Evolutionary conservation across 2,797 vertebrate genomes (phyloP).

Genomic region (Chaetophractus vellerosus): DNA sequence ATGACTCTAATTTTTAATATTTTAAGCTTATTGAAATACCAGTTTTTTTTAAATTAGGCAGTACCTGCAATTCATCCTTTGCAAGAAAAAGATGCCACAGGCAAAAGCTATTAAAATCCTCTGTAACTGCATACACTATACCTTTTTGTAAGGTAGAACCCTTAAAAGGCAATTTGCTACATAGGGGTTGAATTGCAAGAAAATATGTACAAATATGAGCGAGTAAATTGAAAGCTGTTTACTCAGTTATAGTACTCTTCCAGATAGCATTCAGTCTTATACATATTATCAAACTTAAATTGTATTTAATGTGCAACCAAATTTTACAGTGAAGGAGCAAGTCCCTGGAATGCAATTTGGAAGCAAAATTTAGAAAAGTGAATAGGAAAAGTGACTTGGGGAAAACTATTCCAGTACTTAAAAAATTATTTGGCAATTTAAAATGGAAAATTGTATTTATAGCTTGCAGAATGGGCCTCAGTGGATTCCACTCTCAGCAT

Average conservation of each 20-base stretch:
- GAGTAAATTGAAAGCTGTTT: conserved; percentile 48
- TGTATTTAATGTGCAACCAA: background rate
- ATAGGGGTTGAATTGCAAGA: conserved; percentile 45
- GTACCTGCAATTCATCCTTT: conserved; percentile 37
- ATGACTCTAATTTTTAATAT: background rate
- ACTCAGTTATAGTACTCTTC: background rate
- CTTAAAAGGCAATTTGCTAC: conserved; percentile 64
- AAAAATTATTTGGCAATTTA: conserved; percentile 9
- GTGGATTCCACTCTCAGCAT: conserved; percentile 17
- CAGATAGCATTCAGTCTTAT: background rate
- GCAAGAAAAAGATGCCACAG: conserved; percentile 46
- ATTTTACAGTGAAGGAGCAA: background rate
- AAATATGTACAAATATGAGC: conserved; percentile 66
- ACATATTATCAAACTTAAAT: conserved; percentile 44
- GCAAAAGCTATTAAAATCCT: conserved; percentile 66
- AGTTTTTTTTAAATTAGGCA: background rate
- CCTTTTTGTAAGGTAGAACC: conserved; percentile 13
- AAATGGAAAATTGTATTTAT: background rate
- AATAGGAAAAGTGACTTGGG: background rate
- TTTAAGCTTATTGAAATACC: background rate
- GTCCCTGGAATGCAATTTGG: background rate
- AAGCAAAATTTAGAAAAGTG: conserved; percentile 1
- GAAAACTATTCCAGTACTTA: background rate
- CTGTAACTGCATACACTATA: background rate
- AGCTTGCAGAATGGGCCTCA: background rate